Base-by-base conservation (phyloP, 2,113 vertebrate species). In the Rattus norvegicus region DNA sequence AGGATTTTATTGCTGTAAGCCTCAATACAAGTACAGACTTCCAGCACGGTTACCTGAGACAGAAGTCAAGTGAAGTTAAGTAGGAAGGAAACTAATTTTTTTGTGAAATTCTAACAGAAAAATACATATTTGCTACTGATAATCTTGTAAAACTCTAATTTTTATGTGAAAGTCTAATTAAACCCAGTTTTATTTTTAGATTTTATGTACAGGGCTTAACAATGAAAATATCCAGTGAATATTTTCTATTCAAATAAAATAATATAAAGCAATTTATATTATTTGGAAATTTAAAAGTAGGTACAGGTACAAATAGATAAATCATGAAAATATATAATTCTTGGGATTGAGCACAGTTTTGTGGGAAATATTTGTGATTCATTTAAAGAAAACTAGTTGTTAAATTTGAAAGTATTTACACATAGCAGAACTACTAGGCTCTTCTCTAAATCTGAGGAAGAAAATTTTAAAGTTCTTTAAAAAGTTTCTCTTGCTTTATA, bases 211-310 rank as follows among this genome's bases (percentile, higher is more conserved):
- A 67, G 1, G 8, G 10, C 0, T 77, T 84, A 14, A 95, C 59
- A 70, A 3, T 75, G 0, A 70, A 95, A 90, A 80, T 67, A 87
- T 39, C 72, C 47, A 90, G 67, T 20, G 80, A 39, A 92, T 79
- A 4, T 39, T 92, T 76, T 28, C 2, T 69, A 73, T 83, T 90
- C 92, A 80, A 56, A 75, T 85, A 69, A 88, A 94, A 95, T 80
- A 73, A 1, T 79, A 80, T 43, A 63, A 79, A 73, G 22, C 39
- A 83, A 16, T 59, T 8, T n/a, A 28, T 28, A 39, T 65, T 85
- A 11, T 56, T 54, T 83, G 1, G 0, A 81, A 76, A 81, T 92
- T 81, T 83, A 84, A 33, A 76, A 39, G 33, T 3, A 92, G 1
- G 83, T 43, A 39, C 13, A 72, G 79, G 30, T 1, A 69, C 4